These are phyloP conservation scores for Pipistrellus pygmaeus DNA, from an alignment of 2,797 vertebrate genomes.

Conservation along the genomic window DNA sequence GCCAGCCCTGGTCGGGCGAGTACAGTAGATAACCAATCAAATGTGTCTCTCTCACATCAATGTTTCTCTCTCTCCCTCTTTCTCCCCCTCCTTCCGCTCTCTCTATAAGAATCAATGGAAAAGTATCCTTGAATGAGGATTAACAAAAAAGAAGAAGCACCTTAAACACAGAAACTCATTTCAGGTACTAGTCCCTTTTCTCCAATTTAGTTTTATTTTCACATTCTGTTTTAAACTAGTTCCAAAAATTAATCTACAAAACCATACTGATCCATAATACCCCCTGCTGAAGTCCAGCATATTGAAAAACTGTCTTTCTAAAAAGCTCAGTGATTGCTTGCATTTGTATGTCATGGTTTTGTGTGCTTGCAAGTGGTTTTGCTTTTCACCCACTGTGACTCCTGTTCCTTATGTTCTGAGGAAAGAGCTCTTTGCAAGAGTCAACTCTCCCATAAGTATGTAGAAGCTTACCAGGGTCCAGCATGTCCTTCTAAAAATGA, in stretches of 20 bases:
- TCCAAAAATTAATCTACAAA: neutral
- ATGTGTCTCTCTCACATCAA: no score
- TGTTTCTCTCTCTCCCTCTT: no score
- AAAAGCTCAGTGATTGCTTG: neutral
- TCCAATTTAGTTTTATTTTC: neutral
- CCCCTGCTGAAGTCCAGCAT: neutral
- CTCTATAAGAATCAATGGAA: no score
- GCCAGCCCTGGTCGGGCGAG: no score
- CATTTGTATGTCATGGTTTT: neutral
- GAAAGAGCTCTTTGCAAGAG: slow-evolving; percentile 4
- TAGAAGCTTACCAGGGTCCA: slow-evolving; percentile 58
- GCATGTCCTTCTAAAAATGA: slow-evolving; percentile 57
- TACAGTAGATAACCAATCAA: no score
- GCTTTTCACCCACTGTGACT: neutral
- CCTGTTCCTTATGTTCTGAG: slow-evolving; percentile 36
- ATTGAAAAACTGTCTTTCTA: slow-evolving; percentile 24
- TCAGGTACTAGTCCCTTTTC: neutral
- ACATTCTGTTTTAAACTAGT: neutral
- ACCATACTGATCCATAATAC: neutral
- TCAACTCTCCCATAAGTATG: slow-evolving; percentile 52
- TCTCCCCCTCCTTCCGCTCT: no score
- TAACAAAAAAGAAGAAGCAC: neutral
- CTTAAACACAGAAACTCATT: neutral
- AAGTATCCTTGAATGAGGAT: no score
- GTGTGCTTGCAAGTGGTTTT: neutral